phyloP scores from a whole-genome alignment of 2,113 vertebrate genomes.

The Cervus canadensis region DNA sequence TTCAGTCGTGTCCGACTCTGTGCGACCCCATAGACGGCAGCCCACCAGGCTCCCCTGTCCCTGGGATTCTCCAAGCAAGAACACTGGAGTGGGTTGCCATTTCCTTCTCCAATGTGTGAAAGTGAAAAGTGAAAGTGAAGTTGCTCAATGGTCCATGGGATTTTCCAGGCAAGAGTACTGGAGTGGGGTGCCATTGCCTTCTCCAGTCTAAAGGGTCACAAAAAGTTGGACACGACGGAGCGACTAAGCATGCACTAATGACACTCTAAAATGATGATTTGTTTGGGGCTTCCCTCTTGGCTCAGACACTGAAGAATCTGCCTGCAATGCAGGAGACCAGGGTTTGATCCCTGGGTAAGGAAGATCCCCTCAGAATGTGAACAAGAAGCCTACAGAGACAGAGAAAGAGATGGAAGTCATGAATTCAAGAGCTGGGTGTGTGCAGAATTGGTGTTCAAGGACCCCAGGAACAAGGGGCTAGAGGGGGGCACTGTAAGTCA shows the following conservation, averaged over 20 bases:
- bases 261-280: not conserved
- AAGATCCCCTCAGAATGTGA: not conserved
- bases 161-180: too few relatives aligned
- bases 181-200: too few relatives aligned
- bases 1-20: too few relatives aligned
- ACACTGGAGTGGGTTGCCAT: too few relatives aligned
- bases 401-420: not conserved
- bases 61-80: too few relatives aligned
- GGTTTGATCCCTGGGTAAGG: not conserved
- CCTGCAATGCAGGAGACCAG: not conserved
- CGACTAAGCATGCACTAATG: not conserved
- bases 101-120: too few relatives aligned
- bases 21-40: too few relatives aligned
- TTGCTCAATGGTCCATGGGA: too few relatives aligned
- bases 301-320: not conserved
- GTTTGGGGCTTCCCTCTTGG: not conserved
- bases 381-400: not conserved
- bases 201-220: not conserved
- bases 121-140: too few relatives aligned
- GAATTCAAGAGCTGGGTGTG: not conserved
- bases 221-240: not conserved
- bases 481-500: not conserved
- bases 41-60: too few relatives aligned
- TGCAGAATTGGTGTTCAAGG: not conserved
- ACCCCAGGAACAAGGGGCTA: not conserved